These are phyloP conservation scores for Bimastos eiseni DNA, from an alignment of 2,888 invertebrate species.

Conservation along the genomic window DNA sequence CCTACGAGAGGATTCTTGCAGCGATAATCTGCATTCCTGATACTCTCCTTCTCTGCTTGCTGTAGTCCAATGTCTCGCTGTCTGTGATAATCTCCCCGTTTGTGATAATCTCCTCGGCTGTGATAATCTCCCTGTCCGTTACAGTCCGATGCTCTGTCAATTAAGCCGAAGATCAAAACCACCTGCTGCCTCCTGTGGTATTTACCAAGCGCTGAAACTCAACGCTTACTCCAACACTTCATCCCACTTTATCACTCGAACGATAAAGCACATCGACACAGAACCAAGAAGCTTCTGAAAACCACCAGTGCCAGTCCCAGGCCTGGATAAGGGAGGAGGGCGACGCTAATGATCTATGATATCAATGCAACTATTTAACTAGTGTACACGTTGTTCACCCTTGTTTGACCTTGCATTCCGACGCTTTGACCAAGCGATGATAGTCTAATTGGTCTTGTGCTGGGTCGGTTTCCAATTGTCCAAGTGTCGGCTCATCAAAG, in stretches of 20 bases:
- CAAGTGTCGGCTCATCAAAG: no score
- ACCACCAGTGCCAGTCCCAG: no score
- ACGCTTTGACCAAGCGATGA: background rate
- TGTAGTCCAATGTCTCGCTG: no score
- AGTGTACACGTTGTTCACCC: background rate
- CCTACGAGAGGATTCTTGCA: no score
- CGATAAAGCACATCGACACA: background rate
- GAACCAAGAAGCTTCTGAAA: background rate
- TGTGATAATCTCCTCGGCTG: background rate
- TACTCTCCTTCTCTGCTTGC: no score
- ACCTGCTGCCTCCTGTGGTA: background rate
- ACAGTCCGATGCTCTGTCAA: background rate
- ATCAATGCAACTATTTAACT: no score
- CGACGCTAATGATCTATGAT: no score
- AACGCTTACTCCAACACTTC: background rate
- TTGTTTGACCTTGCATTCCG: slow-evolving; percentile 1
- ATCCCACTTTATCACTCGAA: background rate
- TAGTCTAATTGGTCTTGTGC: background rate
- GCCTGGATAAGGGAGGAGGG: no score
- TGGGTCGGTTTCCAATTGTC: no score
- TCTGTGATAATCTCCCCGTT: background rate
- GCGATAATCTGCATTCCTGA: no score
- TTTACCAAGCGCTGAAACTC: background rate
- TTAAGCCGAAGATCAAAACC: background rate
- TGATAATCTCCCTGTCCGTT: background rate